Evolutionary conservation across 2,113 vertebrate genomes (phyloP), one percentile per base, ranked within the genome.

Genomic region (Malurus melanocephalus): DNA sequence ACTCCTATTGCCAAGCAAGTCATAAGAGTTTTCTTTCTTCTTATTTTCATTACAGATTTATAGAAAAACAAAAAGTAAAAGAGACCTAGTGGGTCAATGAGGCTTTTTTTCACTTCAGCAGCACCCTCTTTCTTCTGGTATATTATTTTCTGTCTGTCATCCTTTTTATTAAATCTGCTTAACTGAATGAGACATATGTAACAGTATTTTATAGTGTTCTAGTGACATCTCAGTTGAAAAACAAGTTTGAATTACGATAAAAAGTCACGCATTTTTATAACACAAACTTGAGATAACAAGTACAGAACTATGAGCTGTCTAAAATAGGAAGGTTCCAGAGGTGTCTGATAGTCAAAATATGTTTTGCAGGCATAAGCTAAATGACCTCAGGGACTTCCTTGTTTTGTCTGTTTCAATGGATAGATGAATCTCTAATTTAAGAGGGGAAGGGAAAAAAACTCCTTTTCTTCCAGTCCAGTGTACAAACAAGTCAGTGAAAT

Each of bases 391-490:
- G 88, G 86, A 80, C 46, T 82, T 93, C 72, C 28, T 90, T 94
- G 59, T 75, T 96, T 95, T 95, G 82, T 95, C 88, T 96, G 60
- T 94, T 96, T 96, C 66, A 90, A 38, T 67, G 71, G 87, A 35
- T 87, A 95, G 82, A 92, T 94, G 83, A 84, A 66, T 93, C 76
- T 91, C 73, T 91, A 77, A 82, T 95, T 68, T 77, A 79, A 89
- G 72, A 83, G 38, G 21, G 23, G 10, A 61, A 35, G 61, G 32
- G 30, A 57, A 84, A 65, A 91, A 91, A 55, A 3, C 22, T 78
- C 16, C 9, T 87, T 85, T 91, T 78, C 83, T 96, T 96, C 59
- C 67, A 94, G 66, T 78, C 32, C 59, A 49, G 43, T 73, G 80
- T 83, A 55, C 74, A 90, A 81, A 68, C 66, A 65, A 94, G 91